Evolutionary conservation across 2,888 invertebrate genomes (phyloP), one percentile per base, ranked within the genome.

Genomic region (Beris chalybata): DNA sequence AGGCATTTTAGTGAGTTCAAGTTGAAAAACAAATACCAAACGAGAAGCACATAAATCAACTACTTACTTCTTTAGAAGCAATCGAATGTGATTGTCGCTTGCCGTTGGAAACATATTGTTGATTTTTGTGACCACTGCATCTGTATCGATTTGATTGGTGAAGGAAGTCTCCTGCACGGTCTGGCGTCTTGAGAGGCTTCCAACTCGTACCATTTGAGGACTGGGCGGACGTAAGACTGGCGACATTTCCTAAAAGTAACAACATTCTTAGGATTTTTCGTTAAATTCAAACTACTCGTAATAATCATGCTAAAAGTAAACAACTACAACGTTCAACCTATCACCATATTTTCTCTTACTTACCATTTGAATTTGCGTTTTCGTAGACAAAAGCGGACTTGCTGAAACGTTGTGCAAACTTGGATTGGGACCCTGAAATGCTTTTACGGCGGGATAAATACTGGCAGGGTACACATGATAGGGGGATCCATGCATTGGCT

Each of bases 21-120:
- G 38, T 65, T 56, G 43, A 15, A 15, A 53, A 31, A 53, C 64
- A 43, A n/a, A 56, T 48, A 45, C 29, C 53, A 53, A 30, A 53
- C 13, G n/a, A 29, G 29, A 53, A 22, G 22, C 22, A 22, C 22
- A 22, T 22, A 22, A 22, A 22, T 22, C 22, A 22, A 22, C 6
- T 66, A 85, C 90, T 90, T 85, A 95, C 95, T 94, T 94, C 80
- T 93, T 93, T 64, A 95, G 81, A 71, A 95, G 83, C 72, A 93
- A 85, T 74, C 91, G 89, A 76, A 95, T 93, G 76, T 94, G 94
- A 31, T 90, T 90, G 75, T 95, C 94, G 68, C 90, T 88, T 63
- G 93, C 95, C 6, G 95, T 95, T 3, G 95, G 95, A 78, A 95
- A 95, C 88, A 94, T 90, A 54, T 91, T 88, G 74, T 90, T 88